phyloP scores from a whole-genome alignment of 1,140 invertebrate genomes.

The Zaprionus gabonicus region DNA sequence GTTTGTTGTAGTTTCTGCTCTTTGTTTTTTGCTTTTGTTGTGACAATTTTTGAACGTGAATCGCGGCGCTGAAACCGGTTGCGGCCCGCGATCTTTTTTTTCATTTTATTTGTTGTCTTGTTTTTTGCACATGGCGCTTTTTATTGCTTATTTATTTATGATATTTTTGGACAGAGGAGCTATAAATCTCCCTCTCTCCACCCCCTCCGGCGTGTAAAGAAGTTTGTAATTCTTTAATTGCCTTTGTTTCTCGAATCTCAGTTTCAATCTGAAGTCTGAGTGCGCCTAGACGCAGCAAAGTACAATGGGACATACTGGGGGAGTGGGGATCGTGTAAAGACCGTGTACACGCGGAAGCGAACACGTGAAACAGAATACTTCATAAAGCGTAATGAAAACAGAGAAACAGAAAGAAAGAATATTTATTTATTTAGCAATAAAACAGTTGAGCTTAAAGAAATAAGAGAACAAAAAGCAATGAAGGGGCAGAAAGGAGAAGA shows the following conservation, averaged over 20 bases:
- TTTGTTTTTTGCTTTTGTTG: slow-evolving; percentile 58
- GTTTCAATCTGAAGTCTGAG: slow-evolving; percentile 9
- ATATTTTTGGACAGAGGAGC: slow-evolving; percentile 23
- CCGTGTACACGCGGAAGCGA: slow-evolving; percentile 26
- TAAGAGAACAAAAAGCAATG: slow-evolving; percentile 41
- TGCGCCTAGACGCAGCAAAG: slow-evolving; percentile 21
- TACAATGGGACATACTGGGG: not conserved
- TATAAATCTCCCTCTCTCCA: slow-evolving; percentile 5
- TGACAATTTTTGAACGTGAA: slow-evolving; percentile 50
- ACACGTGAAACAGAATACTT: slow-evolving; percentile 13
- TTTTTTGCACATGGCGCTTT: slow-evolving; percentile 51
- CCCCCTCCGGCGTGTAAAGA: not conserved
- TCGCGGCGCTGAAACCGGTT: slow-evolving; percentile 60
- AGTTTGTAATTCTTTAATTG: slow-evolving; percentile 10
- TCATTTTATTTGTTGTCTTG: slow-evolving; percentile 20
- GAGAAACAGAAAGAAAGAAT: slow-evolving; percentile 6
- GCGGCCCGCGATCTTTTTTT: slow-evolving; percentile 29
- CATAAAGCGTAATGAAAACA: slow-evolving; percentile 9
- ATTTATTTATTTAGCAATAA: slow-evolving; percentile 5
- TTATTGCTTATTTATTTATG: slow-evolving; percentile 58
- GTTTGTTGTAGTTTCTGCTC: slow-evolving; percentile 29
- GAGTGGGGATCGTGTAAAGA: slow-evolving; percentile 12
- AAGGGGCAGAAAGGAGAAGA: not conserved
- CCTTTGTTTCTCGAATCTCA: slow-evolving; percentile 15
- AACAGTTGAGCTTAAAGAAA: slow-evolving; percentile 16